Evolutionary conservation across 2,888 invertebrate genomes (phyloP), one percentile per base, ranked within the genome.

Genomic region (Plemyria rubiginata): DNA sequence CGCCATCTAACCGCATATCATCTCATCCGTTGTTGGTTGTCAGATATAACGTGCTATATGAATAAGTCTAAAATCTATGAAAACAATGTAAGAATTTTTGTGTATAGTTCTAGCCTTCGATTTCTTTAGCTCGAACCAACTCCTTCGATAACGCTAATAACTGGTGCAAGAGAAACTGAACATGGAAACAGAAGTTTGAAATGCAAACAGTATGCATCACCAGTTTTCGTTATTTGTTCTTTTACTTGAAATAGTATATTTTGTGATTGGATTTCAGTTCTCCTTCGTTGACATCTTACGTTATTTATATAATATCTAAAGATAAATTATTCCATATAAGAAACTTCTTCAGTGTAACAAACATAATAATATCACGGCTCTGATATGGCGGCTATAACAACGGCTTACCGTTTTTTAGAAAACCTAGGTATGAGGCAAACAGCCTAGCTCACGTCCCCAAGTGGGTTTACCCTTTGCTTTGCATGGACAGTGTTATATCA

Each of bases 401-500:
- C 32, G 22, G 22, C 36, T 11, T 11, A 11, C 9, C 11, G 36
- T 11, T 11, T 38, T 4, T 38, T 38, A 38, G 36, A 38, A 38
- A 38, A 38, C 11, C 36, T 38, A 38, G 11, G 36, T 4, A 38
- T 38, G 11, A 38, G 9, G 11, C 2, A 11, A 49, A 12, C 11
- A 58, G 29, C 41, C 40, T 63, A 36, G 32, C 13, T 54, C 62
- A 62, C 62, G 62, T 59, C 50, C 22, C 13, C 16, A 50, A 45
- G 38, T 50, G 50, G 48, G 41, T 60, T 64, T 60, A 52, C 59
- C 52, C 48, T n/a, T 12, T n/a, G 28, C 41, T 51, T 53, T 38
- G 64, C 48, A 64, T 64, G 56, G 36, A 64, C 13, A 57, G 49
- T n/a, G 28, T 56, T 48, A 48, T 52, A 64, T 64, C 63, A 64